phyloP scores from a whole-genome alignment of 2,113 vertebrate genomes.

The Falco punctatus region DNA sequence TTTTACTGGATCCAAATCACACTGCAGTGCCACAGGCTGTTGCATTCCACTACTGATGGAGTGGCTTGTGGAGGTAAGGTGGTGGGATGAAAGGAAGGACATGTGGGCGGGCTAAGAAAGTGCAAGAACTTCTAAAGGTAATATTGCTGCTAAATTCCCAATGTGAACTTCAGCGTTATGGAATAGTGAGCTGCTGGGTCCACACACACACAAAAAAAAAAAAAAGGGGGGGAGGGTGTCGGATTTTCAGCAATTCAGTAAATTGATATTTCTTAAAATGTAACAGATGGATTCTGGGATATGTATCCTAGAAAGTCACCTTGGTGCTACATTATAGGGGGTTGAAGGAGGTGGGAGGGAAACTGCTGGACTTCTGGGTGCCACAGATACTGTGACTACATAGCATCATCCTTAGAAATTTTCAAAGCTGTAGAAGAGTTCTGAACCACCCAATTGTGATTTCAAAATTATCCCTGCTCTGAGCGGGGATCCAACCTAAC shows the following conservation, averaged over 20 bases:
- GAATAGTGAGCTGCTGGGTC: background rate
- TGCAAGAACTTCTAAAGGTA: background rate
- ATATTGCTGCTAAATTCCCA: background rate
- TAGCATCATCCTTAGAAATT: background rate
- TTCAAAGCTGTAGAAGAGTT: background rate
- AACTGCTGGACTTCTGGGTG: background rate
- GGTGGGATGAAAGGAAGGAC: background rate
- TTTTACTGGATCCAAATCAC: background rate
- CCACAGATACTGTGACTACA: background rate
- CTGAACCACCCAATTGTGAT: background rate
- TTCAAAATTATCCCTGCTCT: background rate
- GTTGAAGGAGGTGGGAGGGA: background rate
- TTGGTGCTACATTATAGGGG: background rate
- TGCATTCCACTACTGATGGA: background rate
- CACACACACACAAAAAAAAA: background rate
- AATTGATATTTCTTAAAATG: background rate
- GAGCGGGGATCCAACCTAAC: background rate
- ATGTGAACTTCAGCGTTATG: background rate
- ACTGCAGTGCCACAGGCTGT: background rate
- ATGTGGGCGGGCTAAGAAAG: background rate
- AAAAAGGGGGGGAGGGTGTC: accelerated
- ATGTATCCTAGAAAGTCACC: background rate
- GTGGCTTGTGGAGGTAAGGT: background rate
- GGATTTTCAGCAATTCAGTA: background rate
- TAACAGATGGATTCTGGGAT: accelerated